Evolutionary conservation across 2,113 vertebrate genomes (phyloP), one percentile per base, ranked within the genome.

Genomic region (Sminthopsis crassicaudata): DNA sequence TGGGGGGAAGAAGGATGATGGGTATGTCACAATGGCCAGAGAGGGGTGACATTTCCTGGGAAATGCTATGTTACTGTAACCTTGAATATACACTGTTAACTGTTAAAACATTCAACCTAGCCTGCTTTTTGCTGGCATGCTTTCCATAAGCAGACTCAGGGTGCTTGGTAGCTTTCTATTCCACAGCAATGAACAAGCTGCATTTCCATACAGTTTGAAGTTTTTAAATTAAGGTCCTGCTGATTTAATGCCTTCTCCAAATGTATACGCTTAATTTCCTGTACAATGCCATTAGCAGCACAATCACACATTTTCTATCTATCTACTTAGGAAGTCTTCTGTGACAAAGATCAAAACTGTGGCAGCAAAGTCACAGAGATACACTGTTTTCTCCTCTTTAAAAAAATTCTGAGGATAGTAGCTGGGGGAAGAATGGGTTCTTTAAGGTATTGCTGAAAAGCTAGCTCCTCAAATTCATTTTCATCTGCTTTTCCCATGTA

Each of bases 191-290:
- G 98, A 98, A 97, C 98, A 98, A 98, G 98, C 98, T 98, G 98
- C 97, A 99, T 99, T 99, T 98, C 98, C 98, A 99, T 98, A 98
- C 97, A 98, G 98, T 98, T 98, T 98, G 98, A 98, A 98, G 98
- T 98, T 99, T 99, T 99, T 99, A 99, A 99, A 99, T 98, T 98
- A 99, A 98, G 97, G 98, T 98, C 98, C 98, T 98, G 98, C 98
- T 99, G 98, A 99, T 99, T 98, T 98, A 99, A 99, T 99, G 98
- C 98, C 97, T 98, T 97, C 98, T 98, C 97, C 98, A 98, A 99
- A 99, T 98, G 98, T 98, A 98, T 98, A 99, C 1, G 98, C 98
- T 98, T 98, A 99, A 99, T 99, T 98, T 98, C 98, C 98, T 98
- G 98, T 98, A 98, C 98, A 98, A 98, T 98, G 98, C 98, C 98